A percentile compares a stretch with the other conserved stretches of the same genome.
Evolutionary conservation across 2,113 vertebrate genomes (phyloP).

Genomic region (Pterocles orientalis): DNA sequence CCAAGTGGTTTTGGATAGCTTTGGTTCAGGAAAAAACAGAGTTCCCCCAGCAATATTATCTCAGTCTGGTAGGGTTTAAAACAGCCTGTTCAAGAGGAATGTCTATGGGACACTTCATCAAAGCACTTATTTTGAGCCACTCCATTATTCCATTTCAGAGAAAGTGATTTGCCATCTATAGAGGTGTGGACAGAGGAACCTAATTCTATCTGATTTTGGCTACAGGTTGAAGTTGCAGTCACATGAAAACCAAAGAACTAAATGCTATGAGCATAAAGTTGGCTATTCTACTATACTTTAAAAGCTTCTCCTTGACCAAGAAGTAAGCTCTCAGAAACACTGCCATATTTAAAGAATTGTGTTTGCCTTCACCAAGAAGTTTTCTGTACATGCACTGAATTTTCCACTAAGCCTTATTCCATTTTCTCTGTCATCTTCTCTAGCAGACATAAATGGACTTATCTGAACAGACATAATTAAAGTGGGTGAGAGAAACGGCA

Average conservation of each 20-base stretch:
- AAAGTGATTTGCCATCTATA: not conserved
- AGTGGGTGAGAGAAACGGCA: not conserved
- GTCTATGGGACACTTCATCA: not conserved
- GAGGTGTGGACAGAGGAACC: not conserved
- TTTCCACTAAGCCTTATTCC: not conserved
- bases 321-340: not conserved
- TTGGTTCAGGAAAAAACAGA: not conserved
- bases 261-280: not conserved
- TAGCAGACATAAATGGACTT: not conserved
- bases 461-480: not conserved
- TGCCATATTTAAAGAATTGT: not conserved
- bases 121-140: not conserved
- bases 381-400: not conserved
- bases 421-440: not conserved
- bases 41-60: not conserved
- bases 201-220: not conserved
- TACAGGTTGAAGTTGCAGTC: not conserved
- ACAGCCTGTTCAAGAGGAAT: not conserved
- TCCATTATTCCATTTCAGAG: not conserved
- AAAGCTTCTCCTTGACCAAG: not conserved
- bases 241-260: accelerated
- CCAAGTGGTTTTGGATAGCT: not conserved
- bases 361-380: not conserved
- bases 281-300: not conserved
- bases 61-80: not conserved